These are phyloP conservation scores for Blastobasis adustella DNA, from an alignment of 2,888 invertebrate genomes.

Conservation along the genomic window DNA sequence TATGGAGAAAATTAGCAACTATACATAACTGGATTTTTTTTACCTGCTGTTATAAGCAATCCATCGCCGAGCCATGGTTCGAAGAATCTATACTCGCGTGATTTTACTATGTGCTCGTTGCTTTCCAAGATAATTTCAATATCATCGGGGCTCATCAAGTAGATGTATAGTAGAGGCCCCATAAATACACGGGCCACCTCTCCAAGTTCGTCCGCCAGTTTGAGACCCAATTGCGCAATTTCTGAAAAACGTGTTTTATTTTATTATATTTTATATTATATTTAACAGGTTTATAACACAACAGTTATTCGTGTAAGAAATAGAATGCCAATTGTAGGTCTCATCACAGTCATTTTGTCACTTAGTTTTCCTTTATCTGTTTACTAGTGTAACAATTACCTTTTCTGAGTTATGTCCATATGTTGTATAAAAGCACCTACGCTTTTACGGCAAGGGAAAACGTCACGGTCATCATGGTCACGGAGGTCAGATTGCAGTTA, in stretches of 20 bases:
- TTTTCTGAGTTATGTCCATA: too few species aligned
- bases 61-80: conserved; percentile 89
- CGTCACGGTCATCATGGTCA: neutral
- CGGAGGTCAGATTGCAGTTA: too few species aligned
- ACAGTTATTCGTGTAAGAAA: too few species aligned
- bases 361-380: too few species aligned
- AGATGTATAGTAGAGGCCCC: conserved; percentile 80
- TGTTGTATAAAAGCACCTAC: too few species aligned
- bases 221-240: conserved; percentile 65
- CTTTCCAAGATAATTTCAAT: conserved; percentile 84
- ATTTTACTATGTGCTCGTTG: conserved; percentile 84
- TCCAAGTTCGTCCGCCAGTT: conserved; percentile 66
- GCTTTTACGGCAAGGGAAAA: neutral
- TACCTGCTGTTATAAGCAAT: conserved; percentile 82
- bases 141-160: conserved; percentile 80
- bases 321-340: too few species aligned
- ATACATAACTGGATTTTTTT: neutral
- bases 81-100: conserved; percentile 82
- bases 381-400: too few species aligned
- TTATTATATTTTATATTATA: too few species aligned
- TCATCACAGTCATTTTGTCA: too few species aligned
- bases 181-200: conserved; percentile 77
- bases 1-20: neutral
- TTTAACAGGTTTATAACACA: too few species aligned
- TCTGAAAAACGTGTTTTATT: conserved; percentile 51